Conservation (phyloP, 2,113 vertebrate genomes). For the Hypanus sabinus region DNA sequence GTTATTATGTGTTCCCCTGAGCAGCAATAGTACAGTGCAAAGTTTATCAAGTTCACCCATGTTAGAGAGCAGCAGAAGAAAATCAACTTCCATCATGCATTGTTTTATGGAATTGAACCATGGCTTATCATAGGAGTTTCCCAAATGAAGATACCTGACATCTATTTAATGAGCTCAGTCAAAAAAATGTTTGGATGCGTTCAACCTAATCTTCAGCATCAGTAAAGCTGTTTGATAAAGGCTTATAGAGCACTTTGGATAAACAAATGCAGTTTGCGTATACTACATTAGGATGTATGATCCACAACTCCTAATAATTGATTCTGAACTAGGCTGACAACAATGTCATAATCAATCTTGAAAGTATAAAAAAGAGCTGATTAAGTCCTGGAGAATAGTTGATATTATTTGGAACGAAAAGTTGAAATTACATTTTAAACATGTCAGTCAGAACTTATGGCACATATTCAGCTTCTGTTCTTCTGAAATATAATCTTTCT, state of each 20-base stretch:
- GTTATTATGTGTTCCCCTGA: neutral
- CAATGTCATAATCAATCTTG: neutral
- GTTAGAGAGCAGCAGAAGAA: neutral
- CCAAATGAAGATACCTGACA: neutral
- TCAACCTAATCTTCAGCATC: neutral
- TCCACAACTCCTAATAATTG: neutral
- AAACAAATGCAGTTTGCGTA: neutral
- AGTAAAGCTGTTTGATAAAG: neutral
- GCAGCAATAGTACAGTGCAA: neutral
- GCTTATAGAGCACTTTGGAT: neutral
- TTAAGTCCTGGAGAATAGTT: neutral
- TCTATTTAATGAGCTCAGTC: neutral
- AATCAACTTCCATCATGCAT: neutral
- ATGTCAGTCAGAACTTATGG: slow-evolving; percentile 1
- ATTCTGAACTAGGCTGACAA: neutral
- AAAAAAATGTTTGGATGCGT: neutral
- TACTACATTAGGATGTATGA: neutral
- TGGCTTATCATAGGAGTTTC: neutral
- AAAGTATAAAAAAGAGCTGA: neutral
- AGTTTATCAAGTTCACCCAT: neutral
- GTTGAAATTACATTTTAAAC: neutral
- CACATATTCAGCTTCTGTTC: neutral
- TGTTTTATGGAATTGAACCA: neutral
- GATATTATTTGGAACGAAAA: neutral
- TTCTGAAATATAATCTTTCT: neutral